Evolutionary conservation across 30 jellyfish, hydroid and myxozoan genomes (phyloP), one percentile per base, ranked within the genome.

Genomic region (Rhopilema esculentum): DNA sequence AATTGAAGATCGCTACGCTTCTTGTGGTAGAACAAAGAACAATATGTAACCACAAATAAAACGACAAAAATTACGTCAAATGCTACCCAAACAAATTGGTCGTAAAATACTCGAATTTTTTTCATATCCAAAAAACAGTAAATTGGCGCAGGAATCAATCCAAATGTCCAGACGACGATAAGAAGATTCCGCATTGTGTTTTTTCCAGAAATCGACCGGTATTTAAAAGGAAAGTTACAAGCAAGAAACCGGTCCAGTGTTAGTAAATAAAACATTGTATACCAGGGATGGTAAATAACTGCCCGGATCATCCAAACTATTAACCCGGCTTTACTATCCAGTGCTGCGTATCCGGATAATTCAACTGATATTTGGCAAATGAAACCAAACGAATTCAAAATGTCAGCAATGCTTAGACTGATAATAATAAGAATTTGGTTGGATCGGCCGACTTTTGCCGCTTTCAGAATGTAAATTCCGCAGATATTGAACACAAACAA

Each of bases 271-370:
- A 25, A 66, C 79, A 61, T 78, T 27, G 88, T 30, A 78, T 78
- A 78, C 88, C 88, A 78, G n/a, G 77, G 76, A 62, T 78, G 88
- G 33, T 78, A 61, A 17, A 78, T n/a, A 19, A 64, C 88, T 16
- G 88, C 88, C 65, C 88, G 27, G 65, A 32, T 2, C 70, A 66
- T 78, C 88, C 88, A 78, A 18, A 78, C 22, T 15, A 78, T 69
- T 31, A 62, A 31, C 27, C 77, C 77, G 7, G 77, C 26, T 57
- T 27, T 57, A 63, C 79, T 78, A 4, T 78, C 52, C 29, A 40
- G 65, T n/a, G 79, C 48, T 1, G 12, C 29, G 61, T 62, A 69
- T 62, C 79, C 77, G 27, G 84, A 32, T 1, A 31, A 22, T 1
- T 78, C 88, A 4, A 78, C 78, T 16, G 77, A 19, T 20, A 78